Percentiles rank a stretch among this genome's conserved stretches.
These are phyloP conservation scores for Drosophila acutilabella DNA, from an alignment of 2,888 invertebrate species.

Conservation along the genomic window DNA sequence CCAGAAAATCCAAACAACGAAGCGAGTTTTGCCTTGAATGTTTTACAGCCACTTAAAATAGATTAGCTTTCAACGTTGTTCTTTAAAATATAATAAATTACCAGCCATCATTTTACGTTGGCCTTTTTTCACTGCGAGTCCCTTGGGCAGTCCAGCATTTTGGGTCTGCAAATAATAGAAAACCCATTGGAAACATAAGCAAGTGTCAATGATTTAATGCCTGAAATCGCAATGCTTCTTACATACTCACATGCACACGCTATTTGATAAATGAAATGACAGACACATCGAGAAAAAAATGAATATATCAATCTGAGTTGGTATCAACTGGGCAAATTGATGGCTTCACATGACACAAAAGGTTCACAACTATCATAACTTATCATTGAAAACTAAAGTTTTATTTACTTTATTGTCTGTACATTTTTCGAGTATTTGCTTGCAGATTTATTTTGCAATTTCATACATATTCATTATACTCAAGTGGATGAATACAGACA, in stretches of 20 bases:
- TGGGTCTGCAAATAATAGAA: constrained; percentile 50
- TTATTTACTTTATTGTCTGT: constrained; percentile 20
- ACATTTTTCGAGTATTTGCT: constrained; percentile 9
- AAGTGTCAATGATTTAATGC: constrained; percentile 74
- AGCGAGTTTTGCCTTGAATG: constrained; percentile 44
- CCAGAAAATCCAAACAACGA: not conserved
- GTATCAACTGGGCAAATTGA: constrained; percentile 14
- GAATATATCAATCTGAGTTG: constrained; percentile 37
- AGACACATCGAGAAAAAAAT: constrained; percentile 37
- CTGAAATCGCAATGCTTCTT: constrained; percentile 37
- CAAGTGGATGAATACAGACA: not conserved
- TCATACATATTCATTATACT: not conserved
- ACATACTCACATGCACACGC: constrained; percentile 29
- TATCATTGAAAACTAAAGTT: constrained; percentile 7
- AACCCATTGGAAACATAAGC: constrained; percentile 66
- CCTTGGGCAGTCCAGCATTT: constrained; percentile 4
- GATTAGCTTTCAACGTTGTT: constrained; percentile 73
- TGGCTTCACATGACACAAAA: constrained; percentile 17
- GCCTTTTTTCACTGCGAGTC: constrained; percentile 8
- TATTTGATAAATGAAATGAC: constrained; percentile 69
- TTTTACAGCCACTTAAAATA: constrained; percentile 76
- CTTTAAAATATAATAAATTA: constrained; percentile 70
- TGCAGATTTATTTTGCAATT: not conserved
- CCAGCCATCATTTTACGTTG: constrained; percentile 51
- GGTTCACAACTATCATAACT: constrained; percentile 10